Conservation (phyloP, 2,113 vertebrate genomes). For the Caranx melampygus region DNA sequence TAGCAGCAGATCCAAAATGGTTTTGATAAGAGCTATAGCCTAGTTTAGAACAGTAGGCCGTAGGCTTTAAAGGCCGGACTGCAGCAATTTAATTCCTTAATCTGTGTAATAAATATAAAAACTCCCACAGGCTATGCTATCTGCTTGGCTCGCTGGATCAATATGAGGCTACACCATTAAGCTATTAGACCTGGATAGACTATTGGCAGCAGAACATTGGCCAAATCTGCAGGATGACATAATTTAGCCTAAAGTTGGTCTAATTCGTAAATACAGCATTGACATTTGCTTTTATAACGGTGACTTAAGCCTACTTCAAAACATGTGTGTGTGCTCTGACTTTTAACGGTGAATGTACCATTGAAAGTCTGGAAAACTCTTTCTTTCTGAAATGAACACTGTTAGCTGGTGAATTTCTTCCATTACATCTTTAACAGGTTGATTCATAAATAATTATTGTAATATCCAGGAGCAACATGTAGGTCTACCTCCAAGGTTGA, state of each 20-base stretch:
- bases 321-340: slow-evolving; percentile 4
- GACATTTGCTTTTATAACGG: slow-evolving; percentile 32
- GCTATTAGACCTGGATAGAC: slow-evolving; percentile 55
- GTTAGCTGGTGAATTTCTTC: background rate
- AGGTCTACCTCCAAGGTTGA: background rate
- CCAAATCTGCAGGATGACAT: slow-evolving; percentile 49
- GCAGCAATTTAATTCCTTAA: slow-evolving; percentile 69
- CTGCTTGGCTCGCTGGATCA: slow-evolving; percentile 54
- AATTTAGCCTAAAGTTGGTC: slow-evolving; percentile 37
- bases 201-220: slow-evolving; percentile 50
- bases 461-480: background rate
- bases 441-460: background rate
- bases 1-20: slow-evolving; percentile 44
- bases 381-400: background rate
- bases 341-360: background rate
- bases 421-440: background rate
- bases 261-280: slow-evolving; percentile 28
- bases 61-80: slow-evolving; percentile 38
- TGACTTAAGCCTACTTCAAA: slow-evolving; percentile 10
- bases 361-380: slow-evolving; percentile 9
- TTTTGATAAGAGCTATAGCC: slow-evolving; percentile 51
- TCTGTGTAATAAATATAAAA: slow-evolving; percentile 71
- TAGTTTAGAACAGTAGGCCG: slow-evolving; percentile 44
- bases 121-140: slow-evolving; percentile 57
- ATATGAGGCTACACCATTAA: slow-evolving; percentile 60